These are phyloP conservation scores for Acleris cristana DNA, from an alignment of 2,888 invertebrate genomes.

Conservation along the genomic window DNA sequence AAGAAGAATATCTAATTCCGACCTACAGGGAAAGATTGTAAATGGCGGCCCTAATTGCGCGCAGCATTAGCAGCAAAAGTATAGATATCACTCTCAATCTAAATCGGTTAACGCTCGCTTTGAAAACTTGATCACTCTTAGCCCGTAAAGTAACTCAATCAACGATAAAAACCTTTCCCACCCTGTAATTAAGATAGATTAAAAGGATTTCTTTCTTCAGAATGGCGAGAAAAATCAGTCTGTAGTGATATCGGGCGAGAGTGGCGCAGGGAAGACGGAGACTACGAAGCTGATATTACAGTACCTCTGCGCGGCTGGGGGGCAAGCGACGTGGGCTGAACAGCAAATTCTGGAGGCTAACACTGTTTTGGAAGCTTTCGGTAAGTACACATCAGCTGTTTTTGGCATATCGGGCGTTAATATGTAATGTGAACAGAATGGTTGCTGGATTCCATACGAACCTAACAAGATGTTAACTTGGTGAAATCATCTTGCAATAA, in stretches of 20 bases:
- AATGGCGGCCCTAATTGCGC: too few species aligned
- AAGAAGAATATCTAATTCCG: too few species aligned
- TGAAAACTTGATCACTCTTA: slow-evolving; percentile 13
- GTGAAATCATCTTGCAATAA: too few species aligned
- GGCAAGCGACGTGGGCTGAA: slow-evolving; percentile 93
- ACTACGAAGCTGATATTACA: slow-evolving; percentile 96
- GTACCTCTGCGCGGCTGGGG: slow-evolving; percentile 94
- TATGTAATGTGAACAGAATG: too few species aligned
- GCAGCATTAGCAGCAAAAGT: too few species aligned
- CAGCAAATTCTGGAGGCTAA: slow-evolving; percentile 97
- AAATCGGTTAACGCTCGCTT: slow-evolving; percentile 16
- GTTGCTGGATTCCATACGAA: too few species aligned
- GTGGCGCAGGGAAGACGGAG: slow-evolving; percentile 97
- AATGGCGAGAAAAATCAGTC: slow-evolving; percentile 87
- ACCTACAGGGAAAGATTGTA: too few species aligned
- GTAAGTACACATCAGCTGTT: slow-evolving; percentile 74
- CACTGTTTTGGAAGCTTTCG: slow-evolving; percentile 96
- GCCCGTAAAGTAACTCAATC: slow-evolving; percentile 13
- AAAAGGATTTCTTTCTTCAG: slow-evolving; percentile 46
- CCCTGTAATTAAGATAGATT: slow-evolving; percentile 20
- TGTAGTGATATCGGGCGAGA: slow-evolving; percentile 96
- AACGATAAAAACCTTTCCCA: slow-evolving; percentile 6
- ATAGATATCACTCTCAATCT: slow-evolving; percentile 7
- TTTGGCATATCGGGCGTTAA: too few species aligned
- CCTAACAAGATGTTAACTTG: too few species aligned